Evolutionary conservation across 1,140 invertebrate species (phyloP), one percentile per base, ranked within the genome.

Genomic region (Linepithema humile): DNA sequence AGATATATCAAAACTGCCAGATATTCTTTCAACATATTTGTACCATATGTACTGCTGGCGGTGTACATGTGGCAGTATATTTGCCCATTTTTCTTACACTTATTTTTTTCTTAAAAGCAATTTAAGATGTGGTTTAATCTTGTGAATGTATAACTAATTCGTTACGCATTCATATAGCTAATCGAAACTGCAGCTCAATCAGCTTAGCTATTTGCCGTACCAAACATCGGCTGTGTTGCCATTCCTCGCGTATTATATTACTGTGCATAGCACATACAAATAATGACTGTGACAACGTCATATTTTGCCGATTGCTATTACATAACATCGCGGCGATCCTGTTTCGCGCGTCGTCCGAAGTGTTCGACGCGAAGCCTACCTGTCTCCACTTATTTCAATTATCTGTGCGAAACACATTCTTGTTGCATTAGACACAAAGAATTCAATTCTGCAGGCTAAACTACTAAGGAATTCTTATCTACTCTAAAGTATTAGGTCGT

Each of bases 301-400:
- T 29, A 5, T 55, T 23, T 59, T 29, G 23, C 55, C 15, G 55
- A 59, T 59, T 12, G 55, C 50, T 29, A 60, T 74, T 74, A 74
- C 6, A 55, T 60, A 74, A 74, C 55, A 73, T 43, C 26, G 55
- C 38, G 38, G 60, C 53, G 72, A 74, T 74, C 35, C 23, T 60
- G 55, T 74, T 74, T 74, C 55, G 29, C 5, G 38, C 17, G 35
- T 38, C 17, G 70, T 73, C 23, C 23, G 35, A 73, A 57, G 35
- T 7, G 15, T 38, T 59, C 15, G 17, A 9, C 15, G 7, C 20
- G 12, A 74, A 60, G 59, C 32, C 35, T 43, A 69, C 45, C 65
- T 60, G 23, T 15, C 50, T 73, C 10, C 35, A 74, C 10, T 40
- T 59, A n/a, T 20, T 26, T 40, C 17, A 17, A 74, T 74, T n/a